Base-by-base conservation (phyloP, 2,797 vertebrate species). In the Graptemys geographica region DNA sequence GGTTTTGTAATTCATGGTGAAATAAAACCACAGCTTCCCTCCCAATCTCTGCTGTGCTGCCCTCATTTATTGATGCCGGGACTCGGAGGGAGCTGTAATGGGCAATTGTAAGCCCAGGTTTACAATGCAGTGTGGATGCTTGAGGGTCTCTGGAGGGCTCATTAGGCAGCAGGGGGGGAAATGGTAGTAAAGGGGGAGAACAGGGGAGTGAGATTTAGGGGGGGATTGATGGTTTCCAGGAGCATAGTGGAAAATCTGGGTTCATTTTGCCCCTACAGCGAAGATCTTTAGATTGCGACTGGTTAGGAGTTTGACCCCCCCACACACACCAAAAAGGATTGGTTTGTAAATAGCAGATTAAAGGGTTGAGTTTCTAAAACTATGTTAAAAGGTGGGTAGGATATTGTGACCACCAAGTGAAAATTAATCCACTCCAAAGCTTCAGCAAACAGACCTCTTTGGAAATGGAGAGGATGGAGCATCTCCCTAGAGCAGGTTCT, bases 131-230 rank as follows among this genome's bases (percentile, higher is more conserved):
- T 21, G 19, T 98, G 98, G 98, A 98, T 98, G 96, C 98, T 97
- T 98, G 92, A 88, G 13, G 56, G 97, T 98, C 98, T 98, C 98
- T 92, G 88, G 98, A 98, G 98, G 97, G 97, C 98, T 98, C 98
- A 98, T 98, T 98, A 98, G 97, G 97, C 97, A 97, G 97, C 96
- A 97, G 97, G 97, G 97, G 97, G 97, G 97, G 97, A 97, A 85
- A 94, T 83, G 96, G 97, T 96, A 95, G 96, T 95, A 95, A 97
- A 98, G 94, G 96, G 88, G 90, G 89, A 95, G 93, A 92, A 37
- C 37, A 89, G 90, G 84, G 89, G 89, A 97, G 96, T 79, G 95
- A 97, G 94, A 89, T 85, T 37, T 94, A 95, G 96, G 96, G 96
- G 95, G 94, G 21, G 93, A 98, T 94, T 97, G 95, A 79, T 94